phyloP scores from a whole-genome alignment of 2,113 vertebrate genomes.

The Oncorhynchus tshawytscha region DNA sequence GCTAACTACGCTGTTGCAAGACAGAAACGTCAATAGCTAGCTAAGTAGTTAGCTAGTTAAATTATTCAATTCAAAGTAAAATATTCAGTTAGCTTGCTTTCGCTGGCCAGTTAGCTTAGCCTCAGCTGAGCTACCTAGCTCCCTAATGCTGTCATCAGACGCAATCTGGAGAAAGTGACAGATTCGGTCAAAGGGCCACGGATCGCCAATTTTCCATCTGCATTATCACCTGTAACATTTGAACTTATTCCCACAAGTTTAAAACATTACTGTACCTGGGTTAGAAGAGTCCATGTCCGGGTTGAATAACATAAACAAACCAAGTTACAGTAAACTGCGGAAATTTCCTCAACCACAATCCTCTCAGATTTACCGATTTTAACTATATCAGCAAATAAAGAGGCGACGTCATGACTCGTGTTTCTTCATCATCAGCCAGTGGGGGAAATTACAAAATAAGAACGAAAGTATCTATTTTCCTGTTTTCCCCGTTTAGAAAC shows the following conservation, averaged over 20 bases:
- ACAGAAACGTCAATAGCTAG: too few relatives aligned
- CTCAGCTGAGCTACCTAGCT: slow-evolving; percentile 31
- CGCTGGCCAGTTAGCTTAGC: neutral
- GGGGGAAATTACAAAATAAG: neutral
- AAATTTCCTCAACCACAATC: slow-evolving; percentile 31
- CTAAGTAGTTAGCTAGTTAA: too few relatives aligned
- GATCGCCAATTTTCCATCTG: neutral
- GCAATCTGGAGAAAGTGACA: slow-evolving; percentile 53
- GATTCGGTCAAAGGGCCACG: neutral
- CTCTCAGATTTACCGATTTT: slow-evolving; percentile 9
- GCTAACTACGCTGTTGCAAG: too few relatives aligned
- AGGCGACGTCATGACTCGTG: slow-evolving; percentile 11
- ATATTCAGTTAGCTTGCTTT: neutral
- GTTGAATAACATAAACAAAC: slow-evolving; percentile 72
- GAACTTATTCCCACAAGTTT: neutral
- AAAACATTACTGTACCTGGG: slow-evolving; percentile 49
- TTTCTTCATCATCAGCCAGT: neutral
- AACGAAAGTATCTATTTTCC: neutral
- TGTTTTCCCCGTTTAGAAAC: slow-evolving; percentile 60
- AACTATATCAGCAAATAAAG: slow-evolving; percentile 18
- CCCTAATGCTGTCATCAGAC: slow-evolving; percentile 54
- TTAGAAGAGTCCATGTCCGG: slow-evolving; percentile 69
- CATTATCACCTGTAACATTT: neutral
- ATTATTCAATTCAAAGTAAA: too few relatives aligned
- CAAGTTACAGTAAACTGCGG: slow-evolving; percentile 44